Evolutionary conservation across 2,113 vertebrate genomes (phyloP).

Genomic region (Notechis scutatus): DNA sequence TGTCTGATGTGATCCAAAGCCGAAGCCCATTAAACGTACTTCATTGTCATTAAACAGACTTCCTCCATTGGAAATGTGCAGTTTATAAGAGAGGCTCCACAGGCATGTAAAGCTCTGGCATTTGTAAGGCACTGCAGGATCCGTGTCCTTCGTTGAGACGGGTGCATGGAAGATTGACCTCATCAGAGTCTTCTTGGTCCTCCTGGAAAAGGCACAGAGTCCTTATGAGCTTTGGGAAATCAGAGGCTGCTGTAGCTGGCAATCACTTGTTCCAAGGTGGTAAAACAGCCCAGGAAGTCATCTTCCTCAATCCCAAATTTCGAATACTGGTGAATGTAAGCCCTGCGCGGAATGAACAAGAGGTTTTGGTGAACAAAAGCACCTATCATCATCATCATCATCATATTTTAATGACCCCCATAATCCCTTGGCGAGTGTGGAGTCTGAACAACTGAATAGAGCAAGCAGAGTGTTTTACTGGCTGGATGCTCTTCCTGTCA

Average conservation of each 20-base stretch:
- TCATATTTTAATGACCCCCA: too few species aligned
- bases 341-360: conserved; percentile 67
- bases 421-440: too few species aligned
- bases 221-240: conserved; percentile 19
- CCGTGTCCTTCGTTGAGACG: background rate
- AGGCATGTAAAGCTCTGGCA: too few species aligned
- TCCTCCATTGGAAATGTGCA: background rate
- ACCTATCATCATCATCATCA: too few species aligned
- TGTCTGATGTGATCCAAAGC: background rate
- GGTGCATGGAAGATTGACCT: background rate
- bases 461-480: too few species aligned
- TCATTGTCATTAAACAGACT: background rate
- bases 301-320: conserved; percentile 91
- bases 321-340: conserved; percentile 91
- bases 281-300: conserved; percentile 91
- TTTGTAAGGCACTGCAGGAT: background rate
- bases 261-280: conserved; percentile 89
- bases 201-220: background rate
- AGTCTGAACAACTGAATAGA: too few species aligned
- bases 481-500: too few species aligned
- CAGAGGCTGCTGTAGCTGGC: conserved; percentile 84
- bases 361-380: background rate
- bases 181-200: background rate
- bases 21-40: background rate
- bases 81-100: too few species aligned